Evolutionary conservation across 2,888 invertebrate species (phyloP).

Genomic region (Chrysolina oricalcia): DNA sequence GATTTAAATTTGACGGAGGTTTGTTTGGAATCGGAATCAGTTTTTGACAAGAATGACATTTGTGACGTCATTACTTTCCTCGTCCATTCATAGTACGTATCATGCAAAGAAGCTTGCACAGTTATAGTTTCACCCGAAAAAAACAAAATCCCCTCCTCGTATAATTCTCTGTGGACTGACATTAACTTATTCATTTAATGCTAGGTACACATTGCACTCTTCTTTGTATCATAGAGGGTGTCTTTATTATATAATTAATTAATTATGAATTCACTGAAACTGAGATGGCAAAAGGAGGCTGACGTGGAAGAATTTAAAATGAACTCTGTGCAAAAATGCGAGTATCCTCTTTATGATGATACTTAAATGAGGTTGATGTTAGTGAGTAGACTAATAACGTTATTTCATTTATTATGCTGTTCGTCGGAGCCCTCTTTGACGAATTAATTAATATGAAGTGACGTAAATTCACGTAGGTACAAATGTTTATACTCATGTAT

Average conservation of each 20-base stretch:
- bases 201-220: slow-evolving; percentile 45
- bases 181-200: slow-evolving; percentile 43
- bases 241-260: slow-evolving; percentile 50
- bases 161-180: slow-evolving; percentile 27
- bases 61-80: too few species aligned
- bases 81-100: too few species aligned
- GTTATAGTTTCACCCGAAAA: too few species aligned
- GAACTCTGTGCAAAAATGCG: slow-evolving; percentile 37
- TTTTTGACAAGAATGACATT: too few species aligned
- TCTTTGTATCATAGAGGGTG: slow-evolving; percentile 37
- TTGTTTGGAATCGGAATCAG: too few species aligned
- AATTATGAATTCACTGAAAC: slow-evolving; percentile 47
- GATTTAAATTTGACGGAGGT: too few species aligned
- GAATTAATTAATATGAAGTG: background rate
- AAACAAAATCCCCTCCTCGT: background rate
- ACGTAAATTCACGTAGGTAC: background rate
- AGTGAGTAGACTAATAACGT: slow-evolving; percentile 17
- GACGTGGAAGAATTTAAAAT: slow-evolving; percentile 41
- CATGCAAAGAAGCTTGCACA: too few species aligned
- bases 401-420: background rate
- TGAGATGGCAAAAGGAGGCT: slow-evolving; percentile 37
- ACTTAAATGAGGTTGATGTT: slow-evolving; percentile 39
- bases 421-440: background rate
- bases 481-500: background rate
- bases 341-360: slow-evolving; percentile 39